Conservation (phyloP, 2,113 vertebrate genomes). For the Macaca mulatta region DNA sequence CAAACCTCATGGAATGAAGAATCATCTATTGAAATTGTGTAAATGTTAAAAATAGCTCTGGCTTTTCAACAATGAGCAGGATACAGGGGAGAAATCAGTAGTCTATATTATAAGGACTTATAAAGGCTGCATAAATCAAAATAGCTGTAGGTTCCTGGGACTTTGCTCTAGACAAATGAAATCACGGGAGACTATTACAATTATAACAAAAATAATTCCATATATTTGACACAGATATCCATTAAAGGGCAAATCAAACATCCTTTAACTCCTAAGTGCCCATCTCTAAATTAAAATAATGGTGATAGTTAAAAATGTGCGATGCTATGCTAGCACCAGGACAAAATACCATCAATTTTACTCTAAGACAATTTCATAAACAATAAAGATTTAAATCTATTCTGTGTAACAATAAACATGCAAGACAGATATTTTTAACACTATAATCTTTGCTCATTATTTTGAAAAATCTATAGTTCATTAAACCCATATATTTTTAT, state of each 20-base stretch:
- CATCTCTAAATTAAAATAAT: slow-evolving; percentile 41
- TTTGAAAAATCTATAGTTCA: neutral
- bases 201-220: slow-evolving; percentile 65
- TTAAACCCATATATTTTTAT: neutral
- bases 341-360: slow-evolving; percentile 30
- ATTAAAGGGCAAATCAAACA: slow-evolving; percentile 47
- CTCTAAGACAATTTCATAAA: slow-evolving; percentile 45
- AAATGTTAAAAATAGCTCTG: slow-evolving; percentile 88
- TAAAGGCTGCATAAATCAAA: slow-evolving; percentile 76
- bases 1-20: slow-evolving; percentile 83
- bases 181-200: slow-evolving; percentile 71
- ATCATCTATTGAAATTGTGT: slow-evolving; percentile 83
- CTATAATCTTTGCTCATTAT: neutral
- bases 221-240: slow-evolving; percentile 35
- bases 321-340: neutral
- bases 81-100: slow-evolving; percentile 82
- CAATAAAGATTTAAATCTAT: slow-evolving; percentile 30
- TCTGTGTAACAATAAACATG: neutral
- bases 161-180: slow-evolving; percentile 69
- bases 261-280: slow-evolving; percentile 52
- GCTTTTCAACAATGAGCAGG: slow-evolving; percentile 83
- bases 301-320: neutral
- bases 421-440: slow-evolving; percentile 42
- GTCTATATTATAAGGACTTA: slow-evolving; percentile 79
- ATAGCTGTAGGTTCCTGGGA: slow-evolving; percentile 73